Evolutionary conservation across 2,113 vertebrate genomes (phyloP).

Genomic region (Pteruthius melanotis): DNA sequence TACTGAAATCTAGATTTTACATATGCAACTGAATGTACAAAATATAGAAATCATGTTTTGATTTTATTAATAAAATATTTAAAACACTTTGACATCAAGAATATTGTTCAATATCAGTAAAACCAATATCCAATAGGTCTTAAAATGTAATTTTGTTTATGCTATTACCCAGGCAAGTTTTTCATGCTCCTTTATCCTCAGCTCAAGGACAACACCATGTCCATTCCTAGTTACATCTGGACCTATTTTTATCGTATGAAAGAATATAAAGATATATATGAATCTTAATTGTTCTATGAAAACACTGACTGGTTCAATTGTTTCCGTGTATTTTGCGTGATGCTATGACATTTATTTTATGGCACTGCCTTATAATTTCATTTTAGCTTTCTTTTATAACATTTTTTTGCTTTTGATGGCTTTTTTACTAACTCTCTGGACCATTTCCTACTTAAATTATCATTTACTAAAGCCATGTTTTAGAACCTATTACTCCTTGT

Average conservation of each 20-base stretch:
- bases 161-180: background rate
- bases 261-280: background rate
- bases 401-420: background rate
- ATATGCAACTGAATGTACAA: accelerated
- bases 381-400: slow-evolving; percentile 5
- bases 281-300: background rate
- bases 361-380: background rate
- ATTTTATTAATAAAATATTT: background rate
- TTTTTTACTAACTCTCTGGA: slow-evolving; percentile 10
- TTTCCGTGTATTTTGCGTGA: background rate
- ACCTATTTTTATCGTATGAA: background rate
- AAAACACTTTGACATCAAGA: background rate
- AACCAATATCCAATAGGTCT: background rate
- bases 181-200: background rate
- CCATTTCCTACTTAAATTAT: background rate
- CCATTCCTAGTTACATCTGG: background rate
- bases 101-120: background rate
- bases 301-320: background rate
- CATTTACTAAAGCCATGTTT: background rate
- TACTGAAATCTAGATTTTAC: background rate
- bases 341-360: background rate
- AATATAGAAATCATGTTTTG: background rate
- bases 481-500: background rate
- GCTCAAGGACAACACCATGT: background rate
- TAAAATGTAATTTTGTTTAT: background rate